These are phyloP conservation scores for Noctua janthe DNA, from an alignment of 2,888 invertebrate species.

Conservation along the genomic window DNA sequence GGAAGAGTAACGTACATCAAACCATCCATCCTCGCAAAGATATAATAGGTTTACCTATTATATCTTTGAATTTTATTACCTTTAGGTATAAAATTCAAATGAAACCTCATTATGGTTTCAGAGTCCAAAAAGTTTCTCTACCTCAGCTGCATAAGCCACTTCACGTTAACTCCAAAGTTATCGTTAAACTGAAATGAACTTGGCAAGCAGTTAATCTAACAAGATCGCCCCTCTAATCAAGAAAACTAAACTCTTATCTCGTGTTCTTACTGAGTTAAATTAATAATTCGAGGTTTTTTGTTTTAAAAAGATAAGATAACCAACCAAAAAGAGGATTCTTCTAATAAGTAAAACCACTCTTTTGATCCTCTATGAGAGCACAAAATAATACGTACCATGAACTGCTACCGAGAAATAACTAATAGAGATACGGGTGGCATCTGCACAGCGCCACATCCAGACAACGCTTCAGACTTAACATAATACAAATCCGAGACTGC, in stretches of 20 bases:
- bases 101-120: neutral
- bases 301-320: neutral
- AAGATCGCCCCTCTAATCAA: slow-evolving; percentile 6
- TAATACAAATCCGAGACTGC: too few species aligned
- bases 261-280: neutral
- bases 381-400: too few species aligned
- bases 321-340: neutral
- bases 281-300: neutral
- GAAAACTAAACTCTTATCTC: slow-evolving; percentile 12
- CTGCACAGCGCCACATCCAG: too few species aligned
- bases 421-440: too few species aligned
- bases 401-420: too few species aligned
- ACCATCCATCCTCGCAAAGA: neutral
- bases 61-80: too few species aligned
- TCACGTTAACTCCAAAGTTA: neutral
- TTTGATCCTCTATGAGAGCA: too few species aligned
- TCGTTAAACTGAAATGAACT: slow-evolving; percentile 32
- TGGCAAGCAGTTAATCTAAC: slow-evolving; percentile 14
- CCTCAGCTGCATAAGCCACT: neutral
- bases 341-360: too few species aligned
- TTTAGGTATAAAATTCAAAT: neutral
- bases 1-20: neutral
- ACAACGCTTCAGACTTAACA: too few species aligned
- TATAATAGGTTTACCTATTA: too few species aligned
- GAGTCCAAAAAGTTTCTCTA: neutral